A percentile compares a stretch with the other conserved stretches of the same genome.
phyloP scores from a whole-genome alignment of 2,888 invertebrate genomes.

The Trissonchulus sp. region DNA sequence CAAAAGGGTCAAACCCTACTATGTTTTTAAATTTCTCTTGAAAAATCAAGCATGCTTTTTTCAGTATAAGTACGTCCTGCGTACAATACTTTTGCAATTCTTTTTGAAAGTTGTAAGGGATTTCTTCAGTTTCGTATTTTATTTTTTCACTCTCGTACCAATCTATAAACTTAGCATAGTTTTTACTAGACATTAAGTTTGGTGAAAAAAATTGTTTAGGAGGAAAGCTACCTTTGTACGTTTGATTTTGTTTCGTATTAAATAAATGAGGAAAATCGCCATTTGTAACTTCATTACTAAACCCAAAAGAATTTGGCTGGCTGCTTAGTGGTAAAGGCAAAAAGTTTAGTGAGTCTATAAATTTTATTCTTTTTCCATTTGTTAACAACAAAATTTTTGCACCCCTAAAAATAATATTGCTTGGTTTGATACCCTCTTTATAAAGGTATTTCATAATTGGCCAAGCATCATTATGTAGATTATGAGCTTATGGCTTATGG shows the following conservation, averaged over 20 bases:
- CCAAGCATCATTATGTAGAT: neutral
- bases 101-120: neutral
- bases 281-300: neutral
- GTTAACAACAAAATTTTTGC: too few relatives aligned
- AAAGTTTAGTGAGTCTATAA: too few relatives aligned
- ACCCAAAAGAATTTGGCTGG: constrained; percentile 1
- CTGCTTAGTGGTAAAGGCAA: constrained; percentile 10
- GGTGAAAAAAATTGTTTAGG: constrained; percentile 8
- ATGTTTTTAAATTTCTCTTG: neutral
- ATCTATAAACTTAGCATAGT: neutral
- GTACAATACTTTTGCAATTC: neutral
- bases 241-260: neutral
- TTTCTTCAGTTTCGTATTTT: too few relatives aligned
- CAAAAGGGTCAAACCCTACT: too few relatives aligned
- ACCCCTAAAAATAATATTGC: constrained; percentile 1
- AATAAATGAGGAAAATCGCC: constrained; percentile 7
- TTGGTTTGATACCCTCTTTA: neutral
- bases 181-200: neutral
- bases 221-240: neutral
- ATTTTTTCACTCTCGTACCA: neutral
- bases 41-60: constrained; percentile 2
- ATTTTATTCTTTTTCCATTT: too few relatives aligned
- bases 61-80: neutral
- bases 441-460: constrained; percentile 3
- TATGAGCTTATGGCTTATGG: neutral